Evolutionary conservation across 1,140 invertebrate genomes (phyloP).

Genomic region (Drosophila burlai): DNA sequence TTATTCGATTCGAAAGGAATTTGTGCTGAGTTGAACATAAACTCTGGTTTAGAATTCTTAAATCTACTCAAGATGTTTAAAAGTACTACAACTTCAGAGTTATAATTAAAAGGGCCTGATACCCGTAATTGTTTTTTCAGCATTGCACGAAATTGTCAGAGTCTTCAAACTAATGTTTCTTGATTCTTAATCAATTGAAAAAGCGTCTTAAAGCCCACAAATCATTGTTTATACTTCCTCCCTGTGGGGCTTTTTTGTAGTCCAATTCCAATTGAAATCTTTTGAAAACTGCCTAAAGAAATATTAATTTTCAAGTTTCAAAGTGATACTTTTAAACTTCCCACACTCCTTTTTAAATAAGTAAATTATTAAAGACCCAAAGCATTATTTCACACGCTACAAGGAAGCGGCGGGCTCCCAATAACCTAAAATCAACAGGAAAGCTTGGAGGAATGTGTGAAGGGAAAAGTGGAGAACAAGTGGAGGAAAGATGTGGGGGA

Average conservation of each 20-base stretch:
- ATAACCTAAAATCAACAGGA: slow-evolving; percentile 40
- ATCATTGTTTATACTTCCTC: not conserved
- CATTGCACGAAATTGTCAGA: not conserved
- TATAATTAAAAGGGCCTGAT: not conserved
- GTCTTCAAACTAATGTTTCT: too few relatives aligned
- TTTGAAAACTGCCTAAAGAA: not conserved
- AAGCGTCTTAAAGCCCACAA: not conserved
- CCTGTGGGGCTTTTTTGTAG: not conserved
- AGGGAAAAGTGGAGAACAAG: not conserved
- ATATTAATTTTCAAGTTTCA: not conserved
- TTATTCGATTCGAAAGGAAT: not conserved
- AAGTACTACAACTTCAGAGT: accelerated
- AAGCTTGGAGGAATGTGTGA: slow-evolving; percentile 1
- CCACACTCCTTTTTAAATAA: not conserved
- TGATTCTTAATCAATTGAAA: not conserved
- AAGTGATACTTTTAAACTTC: slow-evolving; percentile 8
- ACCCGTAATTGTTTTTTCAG: not conserved
- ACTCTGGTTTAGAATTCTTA: not conserved
- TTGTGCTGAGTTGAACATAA: not conserved
- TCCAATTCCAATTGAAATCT: not conserved
- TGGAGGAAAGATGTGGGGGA: slow-evolving; percentile 1
- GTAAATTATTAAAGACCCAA: slow-evolving; percentile 22
- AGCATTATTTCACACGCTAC: slow-evolving; percentile 1
- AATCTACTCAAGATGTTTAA: not conserved
- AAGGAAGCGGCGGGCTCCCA: slow-evolving; percentile 3